A percentile compares a stretch with the other conserved stretches of the same genome.
These are phyloP conservation scores for Plutella xylostella DNA, from an alignment of 2,888 invertebrate genomes.

Conservation along the genomic window DNA sequence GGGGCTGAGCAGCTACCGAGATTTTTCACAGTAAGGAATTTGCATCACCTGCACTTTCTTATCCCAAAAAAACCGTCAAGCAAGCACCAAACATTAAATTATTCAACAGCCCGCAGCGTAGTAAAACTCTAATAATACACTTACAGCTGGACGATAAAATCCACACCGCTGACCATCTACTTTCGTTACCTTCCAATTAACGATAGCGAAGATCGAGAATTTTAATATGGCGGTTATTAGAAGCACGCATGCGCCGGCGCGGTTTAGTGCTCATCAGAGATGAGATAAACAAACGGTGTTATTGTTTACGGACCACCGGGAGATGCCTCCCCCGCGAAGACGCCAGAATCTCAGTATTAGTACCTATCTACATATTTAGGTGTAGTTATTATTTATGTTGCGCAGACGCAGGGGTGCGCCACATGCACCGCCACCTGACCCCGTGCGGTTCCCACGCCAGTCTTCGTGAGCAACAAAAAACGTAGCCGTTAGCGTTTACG, in stretches of 20 bases:
- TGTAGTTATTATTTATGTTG: conserved; percentile 61
- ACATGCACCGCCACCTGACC: conserved; percentile 67
- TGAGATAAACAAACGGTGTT: conserved; percentile 48
- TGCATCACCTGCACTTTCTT: conserved; percentile 28
- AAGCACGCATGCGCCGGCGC: conserved; percentile 13
- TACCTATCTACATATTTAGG: conserved; percentile 45
- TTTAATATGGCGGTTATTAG: conserved; percentile 6
- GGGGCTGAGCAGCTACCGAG: conserved; percentile 40
- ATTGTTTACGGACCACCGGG: conserved; percentile 62
- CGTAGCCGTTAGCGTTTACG: conserved; percentile 37
- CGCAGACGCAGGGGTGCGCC: conserved; percentile 55
- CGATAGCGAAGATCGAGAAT: neutral
- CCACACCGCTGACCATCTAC: conserved; percentile 8
- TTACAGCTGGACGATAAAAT: conserved; percentile 13
- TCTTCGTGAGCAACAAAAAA: conserved; percentile 42
- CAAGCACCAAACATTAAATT: too few relatives aligned
- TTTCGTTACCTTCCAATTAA: conserved; percentile 4
- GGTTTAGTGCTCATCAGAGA: conserved; percentile 34
- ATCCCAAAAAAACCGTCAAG: conserved; percentile 35
- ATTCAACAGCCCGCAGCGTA: too few relatives aligned
- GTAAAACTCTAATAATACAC: conserved; percentile 1
- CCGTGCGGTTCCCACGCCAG: conserved; percentile 61
- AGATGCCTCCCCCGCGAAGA: conserved; percentile 51
- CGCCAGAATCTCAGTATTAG: conserved; percentile 30
- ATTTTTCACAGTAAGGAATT: conserved; percentile 34